Base-by-base conservation (phyloP, 2,888 invertebrate genomes). In the Flexamia atlantica region DNA sequence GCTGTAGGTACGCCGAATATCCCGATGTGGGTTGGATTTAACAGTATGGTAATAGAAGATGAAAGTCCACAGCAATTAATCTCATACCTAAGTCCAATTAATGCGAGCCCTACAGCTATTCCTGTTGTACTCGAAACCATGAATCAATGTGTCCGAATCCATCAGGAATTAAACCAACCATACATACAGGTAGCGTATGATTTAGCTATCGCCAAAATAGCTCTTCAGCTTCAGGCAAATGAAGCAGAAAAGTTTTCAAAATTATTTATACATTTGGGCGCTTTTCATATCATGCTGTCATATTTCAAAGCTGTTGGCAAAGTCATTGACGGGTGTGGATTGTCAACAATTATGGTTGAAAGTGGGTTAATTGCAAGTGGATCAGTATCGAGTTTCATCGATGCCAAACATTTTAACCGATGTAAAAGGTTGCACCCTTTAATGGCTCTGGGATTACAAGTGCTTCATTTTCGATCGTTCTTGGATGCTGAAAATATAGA, bases 251-350 rank as follows among this genome's bases (percentile, higher is more conserved):
- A 82, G 86, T 89, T 88, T 87, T 86, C 89, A 76, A 88, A 89
- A 83, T 20, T 90, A 85, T 90, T 89, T 85, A 88, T 90, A 64
- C 88, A 89, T 87, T 85, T 89, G 23, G 89, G 89, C 23, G 84
- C 87, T 46, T 90, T 90, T 87, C 88, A 88, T 86, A 82, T 88
- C 4, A 86, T 88, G 87, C 87, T 89, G 87, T 84, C 88, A 20
- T 68, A 85, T 85, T 88, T 89, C 81, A 90, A 90, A 89, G 87
- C 89, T 50, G 57, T 89, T 32, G 88, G 88, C 36, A 87, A 87
- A 86, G 88, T 87, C 86, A 88, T 88, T 32, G n/a, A n/a, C n/a
- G n/a, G n/a, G n/a, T n/a, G n/a, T n/a, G n/a, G n/a, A n/a, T n/a
- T n/a, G n/a, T n/a, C 83, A 17, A 57, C 74, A 9, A 53, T 85